Evolutionary conservation across 1,140 invertebrate genomes (phyloP), one percentile per base, ranked within the genome.

Genomic region (Potamilus streckersoni): DNA sequence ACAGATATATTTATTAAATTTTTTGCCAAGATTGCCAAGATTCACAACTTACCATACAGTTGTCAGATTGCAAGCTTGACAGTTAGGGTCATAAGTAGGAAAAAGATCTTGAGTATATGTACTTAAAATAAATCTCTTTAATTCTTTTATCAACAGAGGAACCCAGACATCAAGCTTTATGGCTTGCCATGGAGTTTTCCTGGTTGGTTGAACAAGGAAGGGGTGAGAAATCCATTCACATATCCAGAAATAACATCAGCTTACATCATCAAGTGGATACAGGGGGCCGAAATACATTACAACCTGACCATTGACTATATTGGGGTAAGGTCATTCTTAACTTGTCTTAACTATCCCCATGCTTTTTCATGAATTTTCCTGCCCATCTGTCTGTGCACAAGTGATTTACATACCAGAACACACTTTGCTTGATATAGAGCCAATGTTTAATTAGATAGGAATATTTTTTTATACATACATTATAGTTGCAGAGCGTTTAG

Each of bases 171-270:
- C 61, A 84, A 83, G 77, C 76, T 89, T 8, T 85, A 85, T 80
- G 85, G 81, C 57, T 77, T 88, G n/a, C 82, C 87, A 15, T 89
- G 86, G 87, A 78, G 74, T 64, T 87, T 88, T 79, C 87, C 87
- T 67, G 83, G 82, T 20, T 89, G 87, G 87, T 63, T 87, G 60
- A 68, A 82, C 66, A 81, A 81, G 15, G 71, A 79, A 57, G 81
- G 80, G 60, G 80, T 78, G 13, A 58, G 76, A 23, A 79, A 82
- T 70, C 86, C 86, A 16, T 89, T 87, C 78, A 69, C 15, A 5
- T 78, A 82, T 58, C 80, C 81, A 12, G 61, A 62, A 0, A 38
- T 72, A 8, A 82, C 85, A n/a, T 83, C 87, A 60, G 74, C 55
- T 27, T 89, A 89, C 66, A 73, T 88, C 59, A 70, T 83, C 19